Evolutionary conservation across 2,888 invertebrate species (phyloP), one percentile per base, ranked within the genome.

Genomic region (Stictocephala bisonia): DNA sequence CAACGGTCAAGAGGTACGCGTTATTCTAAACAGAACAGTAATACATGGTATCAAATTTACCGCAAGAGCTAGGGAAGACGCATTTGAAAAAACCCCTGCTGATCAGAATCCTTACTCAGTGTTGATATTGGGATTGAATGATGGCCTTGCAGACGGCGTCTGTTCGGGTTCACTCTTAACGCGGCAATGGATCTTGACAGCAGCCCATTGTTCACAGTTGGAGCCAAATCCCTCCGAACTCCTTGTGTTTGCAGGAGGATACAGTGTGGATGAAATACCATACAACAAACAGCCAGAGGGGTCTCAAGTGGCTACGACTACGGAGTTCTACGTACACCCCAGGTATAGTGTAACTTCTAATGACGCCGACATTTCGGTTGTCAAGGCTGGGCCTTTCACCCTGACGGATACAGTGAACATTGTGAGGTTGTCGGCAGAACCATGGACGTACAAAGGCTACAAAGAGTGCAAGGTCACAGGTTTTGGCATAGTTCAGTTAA

Each of bases 401-500:
- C 18, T 60, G 35, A 60, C 60, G 22, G 1, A 3, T 22, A 6
- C 1, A 7, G 60, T 60, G 60, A 40, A 18, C 40, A 27, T 13
- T 13, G 20, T 40, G 13, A 27, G 22, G 35, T 35, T 60, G 20
- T 6, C 60, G 20, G 15, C 60, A 1, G 0, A 2, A 3, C 60
- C 60, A 1, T 60, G 60, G 60, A 27, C 20, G 11, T 60, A 60
- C 35, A 31, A 60, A 15, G 24, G 29, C 13, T 60, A 60, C 40
- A 20, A 22, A 13, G 22, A 22, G 4, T 60, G 60, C 40, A 3
- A 1, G n/a, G 9, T 60, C 3, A 60, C 60, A 7, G 60, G 60
- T 7, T 60, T 60, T 13, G 60, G 60, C 18, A 9, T 60, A 6
- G 60, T 60, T 3, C 60, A 35, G 60, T 20, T 60, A 6, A 29